These are phyloP conservation scores for Musca vetustissima DNA, from an alignment of 1,140 invertebrate species.

Conservation along the genomic window DNA sequence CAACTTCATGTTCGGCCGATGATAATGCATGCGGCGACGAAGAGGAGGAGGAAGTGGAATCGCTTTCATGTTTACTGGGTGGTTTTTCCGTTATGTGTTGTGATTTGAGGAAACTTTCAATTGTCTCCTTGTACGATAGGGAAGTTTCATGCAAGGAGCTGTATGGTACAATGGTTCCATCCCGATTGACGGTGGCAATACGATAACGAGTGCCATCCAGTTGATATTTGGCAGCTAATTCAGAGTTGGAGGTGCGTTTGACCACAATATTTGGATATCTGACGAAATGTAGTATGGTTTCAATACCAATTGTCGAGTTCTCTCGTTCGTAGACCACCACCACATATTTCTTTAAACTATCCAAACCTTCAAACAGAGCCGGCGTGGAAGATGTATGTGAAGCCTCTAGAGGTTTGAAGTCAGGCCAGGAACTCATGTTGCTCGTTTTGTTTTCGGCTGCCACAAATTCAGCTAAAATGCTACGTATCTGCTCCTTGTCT, in stretches of 20 bases:
- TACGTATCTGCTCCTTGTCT: slow-evolving; percentile 57
- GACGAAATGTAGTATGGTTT: slow-evolving; percentile 45
- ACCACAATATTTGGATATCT: slow-evolving; percentile 41
- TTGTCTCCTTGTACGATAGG: slow-evolving; percentile 33
- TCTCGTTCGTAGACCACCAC: slow-evolving; percentile 44
- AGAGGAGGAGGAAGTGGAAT: too few species aligned
- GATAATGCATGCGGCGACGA: too few species aligned
- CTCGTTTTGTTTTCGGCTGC: slow-evolving; percentile 43
- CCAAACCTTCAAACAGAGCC: slow-evolving; percentile 57
- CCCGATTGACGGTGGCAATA: slow-evolving; percentile 37
- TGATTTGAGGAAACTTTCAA: slow-evolving; percentile 39
- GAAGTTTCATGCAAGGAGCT: slow-evolving; percentile 19
- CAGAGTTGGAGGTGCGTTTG: slow-evolving; percentile 36
- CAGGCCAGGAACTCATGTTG: slow-evolving; percentile 44
- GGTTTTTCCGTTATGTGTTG: slow-evolving; percentile 46
- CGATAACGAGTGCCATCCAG: slow-evolving; percentile 32
- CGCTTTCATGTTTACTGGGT: background rate
- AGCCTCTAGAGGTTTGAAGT: slow-evolving; percentile 35
- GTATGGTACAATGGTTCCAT: slow-evolving; percentile 29
- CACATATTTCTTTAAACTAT: slow-evolving; percentile 50
- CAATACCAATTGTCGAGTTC: slow-evolving; percentile 54
- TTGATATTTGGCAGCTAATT: slow-evolving; percentile 39
- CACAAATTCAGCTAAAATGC: slow-evolving; percentile 34
- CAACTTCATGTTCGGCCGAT: background rate
- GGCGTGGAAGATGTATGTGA: slow-evolving; percentile 40